Base-by-base conservation (phyloP, 92 coral and sea anemone genomes). In the Siderastrea siderea region DNA sequence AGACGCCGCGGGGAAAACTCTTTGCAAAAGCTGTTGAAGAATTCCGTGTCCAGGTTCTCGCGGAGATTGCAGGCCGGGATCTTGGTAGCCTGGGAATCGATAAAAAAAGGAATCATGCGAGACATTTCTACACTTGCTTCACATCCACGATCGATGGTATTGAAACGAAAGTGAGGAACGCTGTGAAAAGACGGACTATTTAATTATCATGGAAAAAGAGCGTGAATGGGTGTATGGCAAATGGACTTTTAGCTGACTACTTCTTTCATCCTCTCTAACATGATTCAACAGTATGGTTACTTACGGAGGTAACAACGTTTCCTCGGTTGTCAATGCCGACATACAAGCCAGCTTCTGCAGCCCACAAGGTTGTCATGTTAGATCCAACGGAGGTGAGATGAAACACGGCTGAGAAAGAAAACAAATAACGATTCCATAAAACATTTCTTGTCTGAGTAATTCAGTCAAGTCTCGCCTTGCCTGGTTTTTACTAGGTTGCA, bases 271-370 rank as follows among this genome's bases (percentile, higher is more conserved):
- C 38, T 26, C 38, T 26, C 38, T 26, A 26, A 26, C 38, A 26
- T 26, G 38, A 26, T 26, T 26, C 38, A 26, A 26, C 38, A 26
- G 6, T 44, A 45, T 15, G 13, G 47, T 6, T 51, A 76, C 89
- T 76, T 51, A 85, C 89, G 17, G 89, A 76, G 2, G 89, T 85
- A 44, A 85, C 44, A 45, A 85, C 43, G 47, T 85, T 85, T 6
- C 89, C 89, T 13, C 89, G 89, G 82, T 75, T 68, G 89, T 85
- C 89, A 54, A 85, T 85, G 8, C 89, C 89, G n/a, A 85, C 76
- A 77, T 85, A 85, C 50, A 75, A 66, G 55, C 84, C 76, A 5
- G 89, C 89, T 45, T 85, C 89, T 6, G 67, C 68, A 4, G 89
- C 89, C 89, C 89, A 85, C 44, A 85, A 57, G 14, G 89, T 77